Evolutionary conservation across 2,888 invertebrate genomes (phyloP), one percentile per base, ranked within the genome.

Genomic region (Ophonus ardosiacus): DNA sequence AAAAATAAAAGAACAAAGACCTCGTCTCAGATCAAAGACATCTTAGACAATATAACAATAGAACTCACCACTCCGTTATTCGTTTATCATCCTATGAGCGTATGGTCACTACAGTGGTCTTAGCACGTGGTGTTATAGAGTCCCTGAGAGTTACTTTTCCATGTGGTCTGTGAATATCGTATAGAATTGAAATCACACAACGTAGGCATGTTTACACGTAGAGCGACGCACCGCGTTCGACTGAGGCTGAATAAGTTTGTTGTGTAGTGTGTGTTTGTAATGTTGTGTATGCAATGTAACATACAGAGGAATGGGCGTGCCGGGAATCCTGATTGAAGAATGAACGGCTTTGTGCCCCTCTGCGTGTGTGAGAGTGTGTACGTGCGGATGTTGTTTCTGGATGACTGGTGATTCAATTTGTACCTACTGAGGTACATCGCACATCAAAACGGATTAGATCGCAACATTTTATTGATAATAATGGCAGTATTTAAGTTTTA

Each of bases 241-340:
- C 71, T 74, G 71, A 74, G 17, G 40, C 40, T 74, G 71, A 78
- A 78, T 78, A 51, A 10, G 43, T 51, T 51, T 51, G 43, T 51
- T 51, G 78, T 78, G n/a, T 24, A 5, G 57, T 57, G 31, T 24
- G 31, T 74, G 43, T 40, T 15, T 15, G 7, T 78, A 31, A 56
- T 5, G 13, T 21, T 15, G 15, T 78, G 57, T 57, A 15, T 78
- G 78, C 57, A 74, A 43, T 74, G 74, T 74, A 74, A 78, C 78
- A n/a, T 63, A 38, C n/a, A 57, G 57, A 15, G 59, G 7, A 56
- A 76, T 78, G 78, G 78, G 78, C 78, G 61, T 65, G 63, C 43
- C 61, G 81, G 43, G 43, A 61, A 81, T 81, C 13, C 43, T 81
- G 81, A 81, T 81, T 65, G 81, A 81, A 81, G 81, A 61, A 81